phyloP scores from a whole-genome alignment of 2,113 vertebrate species.

The Melanostigma gelatinosum region DNA sequence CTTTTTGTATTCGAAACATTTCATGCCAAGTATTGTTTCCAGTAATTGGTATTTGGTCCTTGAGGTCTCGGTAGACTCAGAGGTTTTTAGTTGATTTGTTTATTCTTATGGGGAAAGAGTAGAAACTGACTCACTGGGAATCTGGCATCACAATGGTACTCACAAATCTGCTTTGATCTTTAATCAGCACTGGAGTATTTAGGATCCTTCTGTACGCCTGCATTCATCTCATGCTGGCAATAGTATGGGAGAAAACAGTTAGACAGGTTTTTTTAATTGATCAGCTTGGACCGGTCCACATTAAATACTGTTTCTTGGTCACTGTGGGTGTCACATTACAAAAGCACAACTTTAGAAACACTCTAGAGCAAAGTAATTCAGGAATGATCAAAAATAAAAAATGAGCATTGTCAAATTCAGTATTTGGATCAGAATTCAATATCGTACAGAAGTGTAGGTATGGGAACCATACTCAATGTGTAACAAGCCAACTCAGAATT shows the following conservation, averaged over 20 bases:
- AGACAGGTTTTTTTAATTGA: neutral
- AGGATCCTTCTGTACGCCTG: neutral
- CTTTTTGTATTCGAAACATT: neutral
- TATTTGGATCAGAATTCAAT: neutral
- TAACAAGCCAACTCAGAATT: neutral
- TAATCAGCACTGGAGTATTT: neutral
- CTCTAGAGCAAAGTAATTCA: neutral
- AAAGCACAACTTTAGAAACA: neutral
- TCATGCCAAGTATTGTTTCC: neutral
- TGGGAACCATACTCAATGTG: neutral
- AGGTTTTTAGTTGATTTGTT: neutral
- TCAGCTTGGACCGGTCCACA: neutral
- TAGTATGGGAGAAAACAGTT: neutral
- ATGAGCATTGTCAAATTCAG: neutral
- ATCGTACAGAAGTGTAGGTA: neutral
- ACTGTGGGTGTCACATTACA: neutral
- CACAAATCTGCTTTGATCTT: neutral
- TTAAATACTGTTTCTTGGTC: neutral
- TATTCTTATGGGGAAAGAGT: neutral
- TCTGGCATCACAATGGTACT: neutral
- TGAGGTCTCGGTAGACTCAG: neutral
- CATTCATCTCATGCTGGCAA: neutral
- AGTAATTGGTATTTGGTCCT: neutral
- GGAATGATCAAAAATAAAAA: neutral
- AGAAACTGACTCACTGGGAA: neutral